A percentile compares a stretch with the other conserved stretches of the same genome.
Conservation (phyloP, 2,113 vertebrate genomes). For the Mugil cephalus region DNA sequence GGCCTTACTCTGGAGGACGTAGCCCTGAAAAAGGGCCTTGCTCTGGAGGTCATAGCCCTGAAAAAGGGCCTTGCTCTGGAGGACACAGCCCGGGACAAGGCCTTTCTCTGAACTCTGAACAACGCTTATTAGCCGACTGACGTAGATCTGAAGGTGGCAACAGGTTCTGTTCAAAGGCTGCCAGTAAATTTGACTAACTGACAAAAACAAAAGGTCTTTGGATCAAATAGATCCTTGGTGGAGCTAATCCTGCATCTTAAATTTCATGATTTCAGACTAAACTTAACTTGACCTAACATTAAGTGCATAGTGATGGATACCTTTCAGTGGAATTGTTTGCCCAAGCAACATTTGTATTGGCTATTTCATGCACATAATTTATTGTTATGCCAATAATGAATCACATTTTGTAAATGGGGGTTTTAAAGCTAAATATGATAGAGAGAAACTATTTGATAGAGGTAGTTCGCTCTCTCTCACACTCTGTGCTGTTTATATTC, state of each 20-base stretch:
- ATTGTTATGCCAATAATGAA: neutral
- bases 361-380: neutral
- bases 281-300: neutral
- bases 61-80: too few relatives aligned
- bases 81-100: too few relatives aligned
- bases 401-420: neutral
- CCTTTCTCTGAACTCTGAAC: too few relatives aligned
- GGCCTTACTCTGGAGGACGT: too few relatives aligned
- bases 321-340: neutral
- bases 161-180: neutral
- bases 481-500: constrained; percentile 16
- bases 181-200: neutral
- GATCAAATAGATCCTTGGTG: too few relatives aligned
- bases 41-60: too few relatives aligned
- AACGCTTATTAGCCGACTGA: too few relatives aligned
- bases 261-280: neutral
- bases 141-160: too few relatives aligned
- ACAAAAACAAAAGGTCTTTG: too few relatives aligned
- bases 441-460: neutral
- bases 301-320: neutral
- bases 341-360: neutral
- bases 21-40: too few relatives aligned
- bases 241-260: neutral
- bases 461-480: neutral
- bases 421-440: neutral